These are phyloP conservation scores for Rynchops niger DNA, from an alignment of 2,113 vertebrate species.

Conservation along the genomic window DNA sequence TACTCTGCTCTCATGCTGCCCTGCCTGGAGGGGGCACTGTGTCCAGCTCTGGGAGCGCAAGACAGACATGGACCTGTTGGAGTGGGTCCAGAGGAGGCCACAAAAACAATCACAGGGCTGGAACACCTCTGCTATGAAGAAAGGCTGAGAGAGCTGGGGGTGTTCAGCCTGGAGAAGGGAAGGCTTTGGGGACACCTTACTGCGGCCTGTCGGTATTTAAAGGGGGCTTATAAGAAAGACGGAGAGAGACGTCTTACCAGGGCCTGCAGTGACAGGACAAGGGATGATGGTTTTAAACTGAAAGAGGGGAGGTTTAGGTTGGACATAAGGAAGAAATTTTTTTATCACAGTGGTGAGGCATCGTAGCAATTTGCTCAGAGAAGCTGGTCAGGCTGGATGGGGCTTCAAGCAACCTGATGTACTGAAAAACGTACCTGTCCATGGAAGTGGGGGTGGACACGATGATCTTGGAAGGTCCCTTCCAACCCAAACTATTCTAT, in stretches of 20 bases:
- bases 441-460: fast-evolving
- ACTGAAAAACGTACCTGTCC: not conserved
- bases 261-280: not conserved
- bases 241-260: too few relatives aligned
- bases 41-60: not conserved
- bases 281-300: not conserved
- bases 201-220: fast-evolving
- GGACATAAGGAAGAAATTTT: not conserved
- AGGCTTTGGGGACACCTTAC: not conserved
- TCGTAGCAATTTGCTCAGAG: not conserved
- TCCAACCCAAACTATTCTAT: not conserved
- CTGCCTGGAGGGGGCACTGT: not conserved
- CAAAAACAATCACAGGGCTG: not conserved
- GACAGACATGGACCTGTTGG: not conserved
- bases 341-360: not conserved
- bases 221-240: too few relatives aligned
- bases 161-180: not conserved
- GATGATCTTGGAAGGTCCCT: not conserved
- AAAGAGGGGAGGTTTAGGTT: not conserved
- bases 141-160: not conserved
- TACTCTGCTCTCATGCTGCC: too few relatives aligned
- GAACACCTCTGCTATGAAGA: not conserved
- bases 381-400: fast-evolving
- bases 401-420: not conserved
- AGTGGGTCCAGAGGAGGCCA: not conserved